Evolutionary conservation across 2,797 vertebrate species (phyloP).

Genomic region (Liasis olivaceus): DNA sequence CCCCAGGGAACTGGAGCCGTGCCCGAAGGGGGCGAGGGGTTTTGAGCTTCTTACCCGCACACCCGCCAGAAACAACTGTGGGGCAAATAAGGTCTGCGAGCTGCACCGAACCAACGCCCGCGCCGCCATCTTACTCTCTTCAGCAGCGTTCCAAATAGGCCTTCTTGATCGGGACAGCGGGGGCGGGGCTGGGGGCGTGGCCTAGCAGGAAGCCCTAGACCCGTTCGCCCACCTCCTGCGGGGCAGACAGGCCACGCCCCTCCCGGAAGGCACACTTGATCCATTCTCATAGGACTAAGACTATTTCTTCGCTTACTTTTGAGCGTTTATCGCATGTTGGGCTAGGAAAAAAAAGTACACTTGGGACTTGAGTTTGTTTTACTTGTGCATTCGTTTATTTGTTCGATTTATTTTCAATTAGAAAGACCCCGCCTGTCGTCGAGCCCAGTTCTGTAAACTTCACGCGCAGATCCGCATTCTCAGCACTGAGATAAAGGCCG

Average conservation of each 20-base stretch:
- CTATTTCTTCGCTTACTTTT: background rate
- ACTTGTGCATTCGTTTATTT: too few species aligned
- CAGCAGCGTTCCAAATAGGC: background rate
- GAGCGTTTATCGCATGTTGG: background rate
- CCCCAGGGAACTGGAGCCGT: background rate
- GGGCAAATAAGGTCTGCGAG: fast-evolving
- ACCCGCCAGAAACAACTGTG: background rate
- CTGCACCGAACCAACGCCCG: fast-evolving
- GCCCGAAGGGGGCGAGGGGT: background rate
- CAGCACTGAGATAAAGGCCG: background rate
- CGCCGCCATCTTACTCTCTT: background rate
- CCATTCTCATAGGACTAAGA: background rate
- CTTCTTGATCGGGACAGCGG: background rate
- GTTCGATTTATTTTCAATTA: too few species aligned
- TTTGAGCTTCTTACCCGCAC: constrained; percentile 46
- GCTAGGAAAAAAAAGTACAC: background rate
- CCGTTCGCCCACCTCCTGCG: background rate
- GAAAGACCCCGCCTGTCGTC: background rate
- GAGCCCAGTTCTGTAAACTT: background rate
- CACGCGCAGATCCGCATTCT: background rate
- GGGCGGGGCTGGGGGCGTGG: background rate
- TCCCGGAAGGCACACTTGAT: background rate
- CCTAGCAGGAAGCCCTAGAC: too few species aligned
- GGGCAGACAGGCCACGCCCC: background rate
- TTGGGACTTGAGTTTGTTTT: too few species aligned